Evolutionary conservation across 2,888 invertebrate species (phyloP).

Genomic region (Argyra leucocephala): DNA sequence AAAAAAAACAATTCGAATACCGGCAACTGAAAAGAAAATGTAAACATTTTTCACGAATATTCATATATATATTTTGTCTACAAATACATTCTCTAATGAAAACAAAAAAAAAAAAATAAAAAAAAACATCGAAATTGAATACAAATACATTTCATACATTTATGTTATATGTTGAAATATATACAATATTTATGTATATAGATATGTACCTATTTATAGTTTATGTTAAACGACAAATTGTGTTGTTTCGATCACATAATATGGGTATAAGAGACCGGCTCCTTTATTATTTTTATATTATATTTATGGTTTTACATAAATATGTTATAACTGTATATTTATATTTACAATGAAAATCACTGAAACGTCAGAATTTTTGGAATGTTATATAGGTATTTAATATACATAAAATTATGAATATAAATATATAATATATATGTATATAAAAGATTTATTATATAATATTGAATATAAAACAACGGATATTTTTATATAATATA

Average conservation of each 20-base stretch:
- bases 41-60: background rate
- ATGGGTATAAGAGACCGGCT: background rate
- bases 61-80: background rate
- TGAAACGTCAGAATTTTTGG: background rate
- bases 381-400: too few relatives aligned
- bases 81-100: background rate
- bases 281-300: background rate
- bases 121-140: too few relatives aligned
- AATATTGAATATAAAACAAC: too few relatives aligned
- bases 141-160: too few relatives aligned
- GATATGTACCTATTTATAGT: background rate
- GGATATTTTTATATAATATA: too few relatives aligned
- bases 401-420: background rate
- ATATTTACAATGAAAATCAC: background rate
- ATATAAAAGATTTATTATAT: background rate
- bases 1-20: background rate
- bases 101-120: too few relatives aligned
- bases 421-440: conserved; percentile 3
- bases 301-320: background rate
- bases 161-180: too few relatives aligned
- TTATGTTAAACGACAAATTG: background rate
- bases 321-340: background rate
- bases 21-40: background rate
- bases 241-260: background rate
- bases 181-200: too few relatives aligned